Evolutionary conservation across 1,140 invertebrate species (phyloP).

Genomic region (Pissodes strobi): DNA sequence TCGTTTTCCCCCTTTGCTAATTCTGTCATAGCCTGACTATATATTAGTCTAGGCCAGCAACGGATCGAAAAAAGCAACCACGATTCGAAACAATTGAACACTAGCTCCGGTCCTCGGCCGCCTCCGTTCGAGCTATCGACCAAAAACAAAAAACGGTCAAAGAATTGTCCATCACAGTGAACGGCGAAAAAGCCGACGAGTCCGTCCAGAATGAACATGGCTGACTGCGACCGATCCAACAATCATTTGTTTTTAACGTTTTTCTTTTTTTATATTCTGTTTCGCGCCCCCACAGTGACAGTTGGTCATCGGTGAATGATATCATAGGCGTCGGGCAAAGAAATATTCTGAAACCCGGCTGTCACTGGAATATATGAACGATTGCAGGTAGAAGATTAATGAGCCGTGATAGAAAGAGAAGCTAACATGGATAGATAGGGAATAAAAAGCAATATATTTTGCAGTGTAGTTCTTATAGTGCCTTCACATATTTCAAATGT

Average conservation of each 20-base stretch:
- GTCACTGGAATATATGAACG: no score
- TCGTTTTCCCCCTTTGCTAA: no score
- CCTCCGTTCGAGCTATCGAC: slow-evolving; percentile 3
- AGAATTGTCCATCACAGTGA: slow-evolving; percentile 27
- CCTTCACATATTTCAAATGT: no score
- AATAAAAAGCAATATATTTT: no score
- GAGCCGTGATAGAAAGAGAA: no score
- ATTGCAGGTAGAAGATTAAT: neutral
- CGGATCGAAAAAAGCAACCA: neutral
- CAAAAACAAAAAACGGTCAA: slow-evolving; percentile 19
- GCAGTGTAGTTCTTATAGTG: no score
- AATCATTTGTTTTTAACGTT: slow-evolving; percentile 54
- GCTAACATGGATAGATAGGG: no score
- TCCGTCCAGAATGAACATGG: slow-evolving; percentile 46
- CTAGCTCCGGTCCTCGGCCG: neutral
- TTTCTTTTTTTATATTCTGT: slow-evolving; percentile 43
- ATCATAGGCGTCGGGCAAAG: neutral
- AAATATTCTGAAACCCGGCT: neutral
- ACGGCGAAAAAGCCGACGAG: slow-evolving; percentile 28
- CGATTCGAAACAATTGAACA: slow-evolving; percentile 23
- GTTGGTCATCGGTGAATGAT: slow-evolving; percentile 41
- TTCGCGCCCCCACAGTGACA: slow-evolving; percentile 49
- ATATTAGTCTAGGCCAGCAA: neutral
- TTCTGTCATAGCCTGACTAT: no score
- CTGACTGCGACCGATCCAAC: slow-evolving; percentile 54